Evolutionary conservation across 1,140 invertebrate species (phyloP), one percentile per base, ranked within the genome.

Genomic region (Drosophila dunni): DNA sequence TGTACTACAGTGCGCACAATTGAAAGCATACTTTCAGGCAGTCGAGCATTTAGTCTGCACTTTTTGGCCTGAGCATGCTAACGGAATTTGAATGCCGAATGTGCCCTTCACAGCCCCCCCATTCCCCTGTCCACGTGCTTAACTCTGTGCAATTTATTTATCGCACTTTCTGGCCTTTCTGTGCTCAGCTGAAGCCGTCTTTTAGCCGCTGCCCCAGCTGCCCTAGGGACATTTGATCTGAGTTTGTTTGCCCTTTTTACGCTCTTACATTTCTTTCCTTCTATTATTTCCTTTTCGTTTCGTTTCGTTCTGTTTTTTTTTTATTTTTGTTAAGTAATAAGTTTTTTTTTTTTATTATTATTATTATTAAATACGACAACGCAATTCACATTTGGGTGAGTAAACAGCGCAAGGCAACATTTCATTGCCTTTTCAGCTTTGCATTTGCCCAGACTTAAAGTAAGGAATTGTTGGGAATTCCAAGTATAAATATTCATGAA

Each of bases 1-100:
- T 78, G 50, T 38, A 89, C 85, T 89, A 89, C 89, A 84, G 84
- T 89, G 80, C 84, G 78, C 71, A 83, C 84, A 89, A 89, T 83
- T 89, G 84, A 79, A 81, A 81, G 82, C 82, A 86, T 84, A 84
- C 81, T 84, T 84, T 75, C 68, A 48, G 68, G 62, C 78, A 81
- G 53, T 76, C 76, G 54, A 85, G 79, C 82, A 81, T 86, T 86
- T 86, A 86, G 61, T 75, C 60, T 75, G 46, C 63, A 65, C 38
- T 66, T 61, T 40, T 73, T 66, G 63, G 50, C 34, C 50, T 50
- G 40, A 42, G 40, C n/a, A n/a, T 10, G 54, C 48, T 66, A 73
- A 66, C 58, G 57, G 66, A 75, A 69, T 63, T 58, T 63, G 66
- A 69, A 75, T 69, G 72, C 66, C 68, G 66, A 68, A 63, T 63